Conservation (phyloP, 2,113 vertebrate species). For the Halcyon senegalensis region DNA sequence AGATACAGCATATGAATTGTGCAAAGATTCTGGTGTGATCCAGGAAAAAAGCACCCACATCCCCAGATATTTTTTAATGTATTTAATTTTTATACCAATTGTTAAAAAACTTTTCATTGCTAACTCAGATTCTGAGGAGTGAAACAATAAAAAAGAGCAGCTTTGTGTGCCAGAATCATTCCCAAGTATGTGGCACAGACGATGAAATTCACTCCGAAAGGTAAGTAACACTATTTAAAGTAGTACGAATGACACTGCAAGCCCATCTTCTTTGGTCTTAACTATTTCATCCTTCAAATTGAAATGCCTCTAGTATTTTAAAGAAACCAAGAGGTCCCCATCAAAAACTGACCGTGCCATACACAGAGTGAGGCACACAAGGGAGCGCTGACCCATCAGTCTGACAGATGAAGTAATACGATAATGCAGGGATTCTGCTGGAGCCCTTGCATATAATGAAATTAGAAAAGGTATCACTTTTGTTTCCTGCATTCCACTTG, state of each 20-base stretch:
- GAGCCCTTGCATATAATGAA: background rate
- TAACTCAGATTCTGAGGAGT: background rate
- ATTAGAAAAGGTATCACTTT: background rate
- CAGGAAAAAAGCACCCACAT: background rate
- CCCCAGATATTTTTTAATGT: background rate
- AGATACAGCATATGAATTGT: background rate
- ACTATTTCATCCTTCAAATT: background rate
- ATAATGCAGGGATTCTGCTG: background rate
- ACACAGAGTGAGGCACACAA: background rate
- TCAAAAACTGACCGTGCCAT: background rate
- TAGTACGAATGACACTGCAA: fast-evolving
- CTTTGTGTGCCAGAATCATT: background rate
- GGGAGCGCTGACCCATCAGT: fast-evolving
- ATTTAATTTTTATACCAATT: background rate
- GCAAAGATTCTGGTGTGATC: background rate
- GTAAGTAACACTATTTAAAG: background rate
- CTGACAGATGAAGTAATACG: background rate
- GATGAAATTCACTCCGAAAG: background rate
- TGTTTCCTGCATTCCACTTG: background rate
- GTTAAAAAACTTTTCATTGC: background rate
- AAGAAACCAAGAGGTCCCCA: background rate
- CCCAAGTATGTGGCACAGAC: background rate
- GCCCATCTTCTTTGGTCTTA: background rate
- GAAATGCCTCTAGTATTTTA: background rate
- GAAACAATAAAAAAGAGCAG: background rate